A percentile compares a stretch with the other conserved stretches of the same genome.
These are phyloP conservation scores for Monopterus albus DNA, from an alignment of 2,113 vertebrate genomes.

Conservation along the genomic window DNA sequence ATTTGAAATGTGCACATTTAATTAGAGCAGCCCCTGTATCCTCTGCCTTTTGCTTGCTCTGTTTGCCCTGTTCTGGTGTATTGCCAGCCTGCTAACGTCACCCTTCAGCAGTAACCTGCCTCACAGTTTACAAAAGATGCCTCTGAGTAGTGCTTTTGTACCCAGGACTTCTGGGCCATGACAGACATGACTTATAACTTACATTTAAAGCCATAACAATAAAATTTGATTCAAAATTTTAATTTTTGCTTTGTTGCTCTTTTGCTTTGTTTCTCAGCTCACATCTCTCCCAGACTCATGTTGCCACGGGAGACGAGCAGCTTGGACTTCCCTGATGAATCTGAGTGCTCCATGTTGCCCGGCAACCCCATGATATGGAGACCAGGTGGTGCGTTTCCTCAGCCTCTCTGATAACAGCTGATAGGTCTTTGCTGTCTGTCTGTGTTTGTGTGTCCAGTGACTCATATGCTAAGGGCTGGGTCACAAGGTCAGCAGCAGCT, in stretches of 20 bases:
- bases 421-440: constrained; percentile 4
- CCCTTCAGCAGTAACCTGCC: too few species aligned
- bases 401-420: constrained; percentile 49
- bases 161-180: too few species aligned
- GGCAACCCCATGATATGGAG: constrained; percentile 60
- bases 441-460: constrained; percentile 35
- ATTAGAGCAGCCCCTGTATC: too few species aligned
- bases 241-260: background rate
- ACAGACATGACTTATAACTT: background rate
- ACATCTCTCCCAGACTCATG: constrained; percentile 19
- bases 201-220: background rate
- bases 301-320: constrained; percentile 49
- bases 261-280: constrained; percentile 26
- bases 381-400: constrained; percentile 26
- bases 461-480: constrained; percentile 12
- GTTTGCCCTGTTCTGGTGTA: too few species aligned
- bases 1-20: too few species aligned
- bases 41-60: too few species aligned
- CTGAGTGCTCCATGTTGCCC: constrained; percentile 62
- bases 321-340: constrained; percentile 51
- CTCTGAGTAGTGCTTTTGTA: too few species aligned
- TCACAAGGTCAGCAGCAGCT: constrained; percentile 33
- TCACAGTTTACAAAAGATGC: too few species aligned
- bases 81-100: too few species aligned
- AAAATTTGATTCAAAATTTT: background rate